These are phyloP conservation scores for Drosophila oshimai DNA, from an alignment of 1,140 invertebrate species.

Conservation along the genomic window DNA sequence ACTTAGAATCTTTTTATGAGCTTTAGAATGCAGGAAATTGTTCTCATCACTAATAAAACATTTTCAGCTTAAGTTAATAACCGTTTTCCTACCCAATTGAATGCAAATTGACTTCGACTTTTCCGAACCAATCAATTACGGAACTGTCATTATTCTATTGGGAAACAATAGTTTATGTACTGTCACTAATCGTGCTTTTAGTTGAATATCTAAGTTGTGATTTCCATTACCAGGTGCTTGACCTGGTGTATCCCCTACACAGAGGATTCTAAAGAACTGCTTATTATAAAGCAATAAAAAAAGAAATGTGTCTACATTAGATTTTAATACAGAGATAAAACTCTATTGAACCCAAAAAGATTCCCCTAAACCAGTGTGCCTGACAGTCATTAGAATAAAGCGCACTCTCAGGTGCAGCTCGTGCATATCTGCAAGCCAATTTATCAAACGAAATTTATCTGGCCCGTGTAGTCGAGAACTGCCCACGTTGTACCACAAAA, in stretches of 20 bases:
- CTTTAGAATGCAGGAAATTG: neutral
- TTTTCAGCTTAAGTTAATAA: neutral
- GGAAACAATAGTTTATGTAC: neutral
- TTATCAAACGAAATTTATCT: slow-evolving; percentile 45
- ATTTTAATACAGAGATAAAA: no score
- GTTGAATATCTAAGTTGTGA: neutral
- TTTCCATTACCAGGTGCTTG: neutral
- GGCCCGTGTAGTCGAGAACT: slow-evolving; percentile 15
- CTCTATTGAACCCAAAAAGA: no score
- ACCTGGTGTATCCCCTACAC: neutral
- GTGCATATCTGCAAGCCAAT: slow-evolving; percentile 56
- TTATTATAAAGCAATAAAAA: neutral
- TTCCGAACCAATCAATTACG: slow-evolving; percentile 1
- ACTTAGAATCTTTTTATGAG: neutral
- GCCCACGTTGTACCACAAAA: slow-evolving; percentile 52
- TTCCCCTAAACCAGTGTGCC: slow-evolving; percentile 45
- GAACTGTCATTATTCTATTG: neutral
- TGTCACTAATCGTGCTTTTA: neutral
- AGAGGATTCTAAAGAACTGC: neutral
- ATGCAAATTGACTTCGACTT: slow-evolving; percentile 13
- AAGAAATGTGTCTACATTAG: no score
- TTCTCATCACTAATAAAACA: neutral
- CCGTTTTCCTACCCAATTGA: neutral
- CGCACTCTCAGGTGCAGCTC: slow-evolving; percentile 60
- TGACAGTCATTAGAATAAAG: slow-evolving; percentile 48